Evolutionary conservation across 2,113 vertebrate genomes (phyloP).

Genomic region (Cyrtonyx montezumae): DNA sequence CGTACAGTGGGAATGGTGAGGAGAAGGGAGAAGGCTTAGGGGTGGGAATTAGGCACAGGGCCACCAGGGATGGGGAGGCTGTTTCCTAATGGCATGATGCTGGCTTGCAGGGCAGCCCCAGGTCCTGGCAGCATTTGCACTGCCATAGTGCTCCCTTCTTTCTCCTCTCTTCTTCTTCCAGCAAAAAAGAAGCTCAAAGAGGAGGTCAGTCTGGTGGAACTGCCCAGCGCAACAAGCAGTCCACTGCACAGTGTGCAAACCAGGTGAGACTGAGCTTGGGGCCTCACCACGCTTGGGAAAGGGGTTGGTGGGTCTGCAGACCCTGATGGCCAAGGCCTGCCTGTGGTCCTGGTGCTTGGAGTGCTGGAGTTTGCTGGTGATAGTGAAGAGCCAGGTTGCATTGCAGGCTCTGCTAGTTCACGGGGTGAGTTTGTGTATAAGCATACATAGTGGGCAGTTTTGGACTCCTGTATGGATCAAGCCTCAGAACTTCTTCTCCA

Average conservation of each 20-base stretch:
- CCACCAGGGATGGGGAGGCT: background rate
- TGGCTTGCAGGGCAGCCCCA: background rate
- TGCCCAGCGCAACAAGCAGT: background rate
- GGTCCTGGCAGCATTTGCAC: background rate
- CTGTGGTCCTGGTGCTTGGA: background rate
- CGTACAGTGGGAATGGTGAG: slow-evolving; percentile 59
- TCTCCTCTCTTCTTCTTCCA: background rate
- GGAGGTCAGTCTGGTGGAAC: slow-evolving; percentile 18
- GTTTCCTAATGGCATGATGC: background rate
- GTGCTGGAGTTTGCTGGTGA: background rate
- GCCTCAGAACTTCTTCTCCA: background rate
- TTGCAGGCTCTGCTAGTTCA: background rate
- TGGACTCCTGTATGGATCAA: background rate
- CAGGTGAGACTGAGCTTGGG: slow-evolving; percentile 22
- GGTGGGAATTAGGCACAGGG: slow-evolving; percentile 44
- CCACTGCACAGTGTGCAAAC: background rate
- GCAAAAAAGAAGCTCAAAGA: slow-evolving; percentile 69
- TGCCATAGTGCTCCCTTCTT: background rate
- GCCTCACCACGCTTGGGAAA: background rate
- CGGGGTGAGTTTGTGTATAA: background rate
- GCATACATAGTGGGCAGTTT: background rate
- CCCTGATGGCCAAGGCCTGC: background rate
- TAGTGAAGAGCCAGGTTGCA: background rate
- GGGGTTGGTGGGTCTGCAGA: background rate
- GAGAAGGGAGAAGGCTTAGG: slow-evolving; percentile 39